Evolutionary conservation across 2,113 vertebrate genomes (phyloP), one percentile per base, ranked within the genome.

Genomic region (Hippocampus mohnikei): DNA sequence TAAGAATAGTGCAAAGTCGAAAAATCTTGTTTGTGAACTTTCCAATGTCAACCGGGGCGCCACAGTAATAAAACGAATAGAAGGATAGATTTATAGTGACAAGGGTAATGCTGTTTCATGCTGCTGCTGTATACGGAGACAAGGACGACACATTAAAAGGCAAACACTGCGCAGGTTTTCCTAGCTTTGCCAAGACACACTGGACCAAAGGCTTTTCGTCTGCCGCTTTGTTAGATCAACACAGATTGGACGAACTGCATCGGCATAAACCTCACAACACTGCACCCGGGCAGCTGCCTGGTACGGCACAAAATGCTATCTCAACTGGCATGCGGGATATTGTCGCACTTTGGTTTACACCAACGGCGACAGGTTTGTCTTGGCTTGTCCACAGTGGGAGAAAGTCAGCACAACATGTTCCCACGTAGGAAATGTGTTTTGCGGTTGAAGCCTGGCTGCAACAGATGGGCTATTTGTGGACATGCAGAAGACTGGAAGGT

Each of bases 191-290:
- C 86, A 85, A 84, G 63, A 68, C 60, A 73, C 74, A 41, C 74
- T 68, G 78, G 77, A 81, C 82, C 64, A 70, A 63, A 81, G 75
- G 73, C 82, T 77, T 77, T 69, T 84, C 72, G 76, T 84, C 80
- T 85, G 80, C 79, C 67, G 82, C 74, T 84, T 77, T 81, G 71
- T 73, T 81, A 76, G 72, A 89, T 87, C 78, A 86, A 85, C 89
- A 89, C 82, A 86, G 80, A 88, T 76, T 77, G 81, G 82, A 78
- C 82, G 46, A 77, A 77, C 81, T 78, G 72, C 61, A 77, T 80
- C 82, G 63, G 69, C 76, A 68, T 78, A 84, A 82, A 86, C 79
- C 80, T 85, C 73, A 74, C 75, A 79, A 80, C 70, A 50, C 70
- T 73, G 72, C 73, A 81, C 75, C 72, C 8, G 1, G 81, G 81